phyloP scores from a whole-genome alignment of 2,888 invertebrate species.

The Stegophylla sp. region DNA sequence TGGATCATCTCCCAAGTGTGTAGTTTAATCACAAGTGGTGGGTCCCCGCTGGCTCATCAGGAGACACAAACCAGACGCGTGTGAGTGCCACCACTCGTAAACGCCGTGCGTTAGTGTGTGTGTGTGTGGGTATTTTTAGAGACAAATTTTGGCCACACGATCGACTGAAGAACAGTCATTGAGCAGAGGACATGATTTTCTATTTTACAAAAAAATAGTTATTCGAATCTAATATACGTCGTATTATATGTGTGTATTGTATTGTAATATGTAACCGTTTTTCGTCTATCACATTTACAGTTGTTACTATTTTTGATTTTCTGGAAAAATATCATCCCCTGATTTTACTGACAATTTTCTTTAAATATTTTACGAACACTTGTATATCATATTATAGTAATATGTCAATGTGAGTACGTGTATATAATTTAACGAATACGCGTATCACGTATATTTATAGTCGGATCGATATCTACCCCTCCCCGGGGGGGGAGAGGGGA shows the following conservation, averaged over 20 bases:
- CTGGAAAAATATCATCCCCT: too few relatives aligned
- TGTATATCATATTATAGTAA: neutral
- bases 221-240: neutral
- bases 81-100: slow-evolving; percentile 25
- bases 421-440: neutral
- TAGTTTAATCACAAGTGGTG: slow-evolving; percentile 47
- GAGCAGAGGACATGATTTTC: neutral
- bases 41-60: slow-evolving; percentile 2
- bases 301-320: too few relatives aligned
- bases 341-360: too few relatives aligned
- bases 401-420: slow-evolving; percentile 8
- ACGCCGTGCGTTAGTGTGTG: neutral
- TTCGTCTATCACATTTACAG: too few relatives aligned
- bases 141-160: slow-evolving; percentile 38
- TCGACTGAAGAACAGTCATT: neutral
- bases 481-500: too few relatives aligned
- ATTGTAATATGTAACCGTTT: too few relatives aligned
- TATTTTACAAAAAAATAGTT: slow-evolving; percentile 13
- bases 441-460: neutral
- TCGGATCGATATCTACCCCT: slow-evolving; percentile 46
- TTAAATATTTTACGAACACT: neutral
- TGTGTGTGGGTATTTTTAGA: slow-evolving; percentile 43
- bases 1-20: slow-evolving; percentile 47
- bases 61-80: slow-evolving; percentile 55
- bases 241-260: too few relatives aligned